Base-by-base conservation (phyloP, 53 echinoderm and acorn worm genomes). In the Luidia sarsii region DNA sequence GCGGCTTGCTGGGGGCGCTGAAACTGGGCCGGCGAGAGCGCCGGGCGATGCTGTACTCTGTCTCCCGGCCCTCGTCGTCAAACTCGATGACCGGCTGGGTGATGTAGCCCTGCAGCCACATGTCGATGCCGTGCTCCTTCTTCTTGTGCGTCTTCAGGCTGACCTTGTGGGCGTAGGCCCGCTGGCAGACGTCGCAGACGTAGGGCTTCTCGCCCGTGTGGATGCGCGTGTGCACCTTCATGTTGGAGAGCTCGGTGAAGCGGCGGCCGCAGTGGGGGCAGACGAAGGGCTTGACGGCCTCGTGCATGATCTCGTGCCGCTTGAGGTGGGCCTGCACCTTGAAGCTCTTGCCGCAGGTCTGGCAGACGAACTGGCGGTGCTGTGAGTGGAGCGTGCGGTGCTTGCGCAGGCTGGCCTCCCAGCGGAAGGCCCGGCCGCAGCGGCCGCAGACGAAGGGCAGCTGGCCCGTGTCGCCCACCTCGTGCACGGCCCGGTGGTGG, bases 91-190 rank as follows among this genome's bases (percentile, higher is more conserved):
- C 77, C 6, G 77, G 77, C 33, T 77, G 77, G 31, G 77, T 77
- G 61, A 77, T 60, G 48, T 77, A 77, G 0, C 84, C 84, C 37
- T 64, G 64, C 59, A 65, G 84, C 84, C 84, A 84, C 64, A 84
- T 63, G 35, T 84, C 84, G 18, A 84, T 65, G 11, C 84, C 84
- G 33, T 87, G 87, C 38, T 81, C 66, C 62, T 81, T 87, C 65
- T 81, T 87, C 55, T 81, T 87, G 64, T 87, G 87, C 2, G 87
- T 87, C 57, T 87, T 87, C 81, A 87, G 50, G 36, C 87, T 87
- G 30, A 87, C 87, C 25, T 87, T 87, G 45, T 87, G 87, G 13
- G 80, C 68, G 27, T 80, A 87, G 29, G 81, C 49, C 45, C 71
- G 70, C 37, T 68, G 25, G 46, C 87, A 87, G 50, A 81, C 6